A percentile compares a stretch with the other conserved stretches of the same genome.
These are phyloP conservation scores for Seriola quinqueradiata DNA, from an alignment of 2,113 vertebrate genomes.

Conservation along the genomic window DNA sequence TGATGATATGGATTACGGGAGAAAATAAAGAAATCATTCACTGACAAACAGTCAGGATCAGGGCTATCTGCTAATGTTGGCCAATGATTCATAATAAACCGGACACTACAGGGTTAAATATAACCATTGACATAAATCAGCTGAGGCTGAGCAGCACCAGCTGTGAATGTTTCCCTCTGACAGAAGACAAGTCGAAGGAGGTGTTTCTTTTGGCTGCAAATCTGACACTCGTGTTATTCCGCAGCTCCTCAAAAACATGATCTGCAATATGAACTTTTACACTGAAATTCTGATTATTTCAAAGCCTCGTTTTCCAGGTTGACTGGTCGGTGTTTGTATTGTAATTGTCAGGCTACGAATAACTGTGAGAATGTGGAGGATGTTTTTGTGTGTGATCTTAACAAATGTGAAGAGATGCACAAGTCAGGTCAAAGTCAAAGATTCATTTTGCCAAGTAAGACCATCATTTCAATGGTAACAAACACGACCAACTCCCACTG, in stretches of 20 bases:
- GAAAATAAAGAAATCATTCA: background rate
- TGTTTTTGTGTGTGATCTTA: background rate
- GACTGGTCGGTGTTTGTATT: too few species aligned
- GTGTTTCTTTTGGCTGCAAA: conserved; percentile 7
- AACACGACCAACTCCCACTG: background rate
- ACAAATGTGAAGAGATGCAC: background rate
- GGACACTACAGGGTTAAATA: background rate
- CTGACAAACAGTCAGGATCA: background rate
- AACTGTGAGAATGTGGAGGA: background rate
- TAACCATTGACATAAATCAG: conserved; percentile 20
- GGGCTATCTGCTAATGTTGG: background rate
- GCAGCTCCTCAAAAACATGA: background rate
- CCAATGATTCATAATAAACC: background rate
- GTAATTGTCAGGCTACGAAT: background rate
- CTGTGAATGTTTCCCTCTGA: background rate
- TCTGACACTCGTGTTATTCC: background rate
- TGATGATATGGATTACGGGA: conserved; percentile 6
- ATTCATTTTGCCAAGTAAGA: background rate
- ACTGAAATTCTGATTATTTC: background rate
- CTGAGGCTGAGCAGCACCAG: conserved; percentile 1
- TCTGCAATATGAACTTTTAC: background rate
- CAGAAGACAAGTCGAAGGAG: conserved; percentile 3
- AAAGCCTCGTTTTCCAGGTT: background rate
- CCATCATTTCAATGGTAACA: background rate
- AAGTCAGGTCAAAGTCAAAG: background rate